Evolutionary conservation across 1,140 invertebrate species (phyloP), one percentile per base, ranked within the genome.

Genomic region (Lepidurus arcticus): DNA sequence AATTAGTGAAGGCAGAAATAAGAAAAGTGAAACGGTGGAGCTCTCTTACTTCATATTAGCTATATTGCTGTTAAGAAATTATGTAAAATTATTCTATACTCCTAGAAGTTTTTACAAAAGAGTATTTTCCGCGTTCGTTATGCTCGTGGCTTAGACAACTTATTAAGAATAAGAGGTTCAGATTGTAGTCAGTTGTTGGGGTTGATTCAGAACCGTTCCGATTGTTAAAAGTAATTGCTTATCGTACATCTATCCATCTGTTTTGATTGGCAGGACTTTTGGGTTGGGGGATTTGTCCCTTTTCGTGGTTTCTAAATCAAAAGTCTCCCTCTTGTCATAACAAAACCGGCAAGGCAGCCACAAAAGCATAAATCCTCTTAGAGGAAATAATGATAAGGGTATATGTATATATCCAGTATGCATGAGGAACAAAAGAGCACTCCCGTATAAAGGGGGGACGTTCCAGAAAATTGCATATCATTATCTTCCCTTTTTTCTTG

Each of bases 351-450:
- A 13, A 65, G 34, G 34, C 34, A 34, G 53, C n/a, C 21, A 21
- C 21, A 65, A 65, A 65, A 65, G 53, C 53, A 65, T 65, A 65
- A 65, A 65, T 21, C 53, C 53, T 65, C 53, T 16, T 9, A 34
- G n/a, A 65, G 53, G 53, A 65, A 65, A 16, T 65, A 65, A 65
- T 65, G 53, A 65, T 65, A 65, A 65, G 53, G 53, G 53, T 65
- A 65, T 13, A 65, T 65, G 53, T 65, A 8, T 13, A 65, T 65
- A 65, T 65, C 53, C 53, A 65, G 53, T 21, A 65, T 65, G 53
- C 53, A 65, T 16, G 9, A 21, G 16, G 53, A 65, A 65, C 53
- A 65, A 65, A 65, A 65, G 21, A 65, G 53, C 53, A 65, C 53
- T 65, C 53, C 53, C 21, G 0, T 65, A 65, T 65, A 65, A 65